Evolutionary conservation across 2,113 vertebrate genomes (phyloP), one percentile per base, ranked within the genome.

Genomic region (Phainopepla nitens): DNA sequence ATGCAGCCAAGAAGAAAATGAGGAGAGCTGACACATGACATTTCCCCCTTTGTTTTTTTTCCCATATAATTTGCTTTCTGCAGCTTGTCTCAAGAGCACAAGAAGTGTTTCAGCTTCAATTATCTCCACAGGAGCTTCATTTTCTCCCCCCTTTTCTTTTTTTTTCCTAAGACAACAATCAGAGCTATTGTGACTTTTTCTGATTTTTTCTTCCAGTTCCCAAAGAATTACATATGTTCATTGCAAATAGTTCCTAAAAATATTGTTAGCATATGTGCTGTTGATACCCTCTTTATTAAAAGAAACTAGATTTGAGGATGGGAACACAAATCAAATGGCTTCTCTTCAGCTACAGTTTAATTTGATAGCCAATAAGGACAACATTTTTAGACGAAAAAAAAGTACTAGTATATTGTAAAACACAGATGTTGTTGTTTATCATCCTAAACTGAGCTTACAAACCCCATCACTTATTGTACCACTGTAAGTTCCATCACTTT

Each of bases 71-170:
- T 96, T 84, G 64, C 75, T 92, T 93, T 93, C 82, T 92, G 62
- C 53, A 87, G 76, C 96, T 95, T 66, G 47, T 71, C 61, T 93
- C 66, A 53, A 73, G 56, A 96, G n/a, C 33, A 78, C 70, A 73
- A 87, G 82, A 96, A 91, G 90, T 65, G 33, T 77, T 96, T 95
- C 96, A 87, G 61, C 85, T 94, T 83, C 82, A 88, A 71, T 97
- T 94, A 94, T 79, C 86, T 82, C 94, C 80, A 78, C 41, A 71
- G 65, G 85, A 96, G 73, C 36, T 69, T 87, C 47, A 60, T 44
- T 61, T 57, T 60, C 6, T 0, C 3, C 9, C 17, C 13, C 18
- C 3, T 3, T 8, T 18, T 35, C 3, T 3, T 8, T 18, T 35
- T 45, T 2, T 47, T 75, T n/a, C 68, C 36, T 33, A 45, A 88